phyloP scores from a whole-genome alignment of 1,140 invertebrate species.

The Drosophila lacertosa region DNA sequence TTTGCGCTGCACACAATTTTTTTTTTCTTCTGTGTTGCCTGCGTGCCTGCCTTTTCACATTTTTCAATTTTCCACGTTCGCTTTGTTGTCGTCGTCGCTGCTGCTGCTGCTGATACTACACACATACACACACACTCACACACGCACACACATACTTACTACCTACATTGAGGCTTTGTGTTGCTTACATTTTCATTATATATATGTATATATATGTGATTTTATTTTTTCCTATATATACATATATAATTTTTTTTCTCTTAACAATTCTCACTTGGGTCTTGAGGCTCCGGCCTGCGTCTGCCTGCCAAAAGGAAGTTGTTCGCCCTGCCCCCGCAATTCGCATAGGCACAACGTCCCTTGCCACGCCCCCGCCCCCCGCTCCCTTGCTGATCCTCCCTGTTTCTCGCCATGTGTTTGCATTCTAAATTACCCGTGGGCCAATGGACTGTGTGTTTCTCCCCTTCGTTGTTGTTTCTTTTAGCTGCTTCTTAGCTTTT shows the following conservation, averaged over 20 bases:
- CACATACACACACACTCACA: constrained; percentile 14
- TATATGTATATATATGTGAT: constrained; percentile 43
- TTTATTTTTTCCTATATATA: constrained; percentile 35
- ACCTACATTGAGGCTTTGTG: constrained; percentile 56
- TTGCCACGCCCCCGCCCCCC: neutral
- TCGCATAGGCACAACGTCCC: neutral
- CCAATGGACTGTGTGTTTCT: constrained; percentile 71
- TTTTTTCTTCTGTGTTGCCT: constrained; percentile 13
- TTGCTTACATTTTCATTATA: constrained; percentile 81
- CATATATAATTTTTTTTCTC: constrained; percentile 29
- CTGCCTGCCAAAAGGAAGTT: constrained; percentile 71
- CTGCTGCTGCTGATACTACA: constrained; percentile 57
- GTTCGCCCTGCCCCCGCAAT: constrained; percentile 29
- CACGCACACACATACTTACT: neutral
- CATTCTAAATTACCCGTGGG: constrained; percentile 80
- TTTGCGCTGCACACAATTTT: constrained; percentile 64
- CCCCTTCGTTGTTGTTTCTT: constrained; percentile 1
- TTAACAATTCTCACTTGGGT: constrained; percentile 73
- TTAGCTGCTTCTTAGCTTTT: constrained; percentile 8
- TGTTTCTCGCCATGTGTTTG: constrained; percentile 44
- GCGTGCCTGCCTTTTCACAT: constrained; percentile 75
- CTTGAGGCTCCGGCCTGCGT: constrained; percentile 28
- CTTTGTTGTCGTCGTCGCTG: constrained; percentile 77
- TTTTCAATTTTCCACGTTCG: constrained; percentile 81
- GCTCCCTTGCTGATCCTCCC: neutral